Conservation (phyloP, 2,113 vertebrate species). For the Plestiodon gilberti region DNA sequence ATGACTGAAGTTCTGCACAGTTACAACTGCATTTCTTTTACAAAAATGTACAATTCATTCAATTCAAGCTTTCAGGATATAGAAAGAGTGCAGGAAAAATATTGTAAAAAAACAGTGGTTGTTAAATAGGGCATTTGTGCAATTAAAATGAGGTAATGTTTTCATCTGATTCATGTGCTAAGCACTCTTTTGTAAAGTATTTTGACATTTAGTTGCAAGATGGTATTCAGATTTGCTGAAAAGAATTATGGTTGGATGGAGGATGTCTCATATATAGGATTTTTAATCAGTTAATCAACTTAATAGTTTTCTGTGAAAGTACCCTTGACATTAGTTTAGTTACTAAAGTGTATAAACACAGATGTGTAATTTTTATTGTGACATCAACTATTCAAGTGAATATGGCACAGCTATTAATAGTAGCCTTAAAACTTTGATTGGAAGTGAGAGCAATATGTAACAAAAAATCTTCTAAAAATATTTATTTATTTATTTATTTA, state of each 20-base stretch:
- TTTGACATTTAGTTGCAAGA: background rate
- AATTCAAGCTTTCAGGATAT: background rate
- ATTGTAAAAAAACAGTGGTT: background rate
- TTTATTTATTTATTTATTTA: too few species aligned
- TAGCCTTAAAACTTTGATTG: slow-evolving; percentile 34
- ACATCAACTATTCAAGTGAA: slow-evolving; percentile 55
- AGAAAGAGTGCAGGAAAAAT: background rate
- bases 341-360: slow-evolving; percentile 67
- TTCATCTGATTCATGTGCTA: background rate
- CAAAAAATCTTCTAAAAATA: background rate
- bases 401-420: slow-evolving; percentile 50
- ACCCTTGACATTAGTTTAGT: slow-evolving; percentile 65
- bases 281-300: slow-evolving; percentile 64
- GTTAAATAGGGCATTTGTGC: background rate
- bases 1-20: background rate
- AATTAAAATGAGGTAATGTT: background rate
- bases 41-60: background rate
- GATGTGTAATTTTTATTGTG: slow-evolving; percentile 65
- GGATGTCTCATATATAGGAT: slow-evolving; percentile 34
- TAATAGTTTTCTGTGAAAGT: slow-evolving; percentile 65
- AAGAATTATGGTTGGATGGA: slow-evolving; percentile 13
- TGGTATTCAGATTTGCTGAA: slow-evolving; percentile 37
- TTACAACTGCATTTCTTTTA: background rate
- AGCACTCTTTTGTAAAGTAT: slow-evolving; percentile 4
- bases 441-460: slow-evolving; percentile 18